These are phyloP conservation scores for Lithophane socia DNA, from an alignment of 2,888 invertebrate genomes.

Conservation along the genomic window DNA sequence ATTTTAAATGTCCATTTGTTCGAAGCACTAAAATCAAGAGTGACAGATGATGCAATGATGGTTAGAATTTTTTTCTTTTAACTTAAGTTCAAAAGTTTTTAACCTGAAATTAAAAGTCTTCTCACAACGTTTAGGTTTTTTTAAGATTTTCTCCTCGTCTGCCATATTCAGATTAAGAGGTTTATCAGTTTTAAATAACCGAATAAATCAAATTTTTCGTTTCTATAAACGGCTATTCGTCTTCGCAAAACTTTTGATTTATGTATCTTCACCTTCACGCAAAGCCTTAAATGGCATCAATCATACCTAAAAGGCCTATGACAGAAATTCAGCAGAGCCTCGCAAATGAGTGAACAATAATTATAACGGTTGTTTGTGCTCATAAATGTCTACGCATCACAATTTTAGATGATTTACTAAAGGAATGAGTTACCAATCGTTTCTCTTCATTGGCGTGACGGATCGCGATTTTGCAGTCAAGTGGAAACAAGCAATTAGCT, in stretches of 20 bases:
- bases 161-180: no score
- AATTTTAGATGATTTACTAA: conserved; percentile 52
- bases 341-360: conserved; percentile 19
- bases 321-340: conserved; percentile 5
- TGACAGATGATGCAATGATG: not conserved
- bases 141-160: no score
- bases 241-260: not conserved
- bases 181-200: no score
- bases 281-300: conserved; percentile 3
- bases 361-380: conserved; percentile 49
- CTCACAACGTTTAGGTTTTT: no score
- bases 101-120: no score
- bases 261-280: not conserved
- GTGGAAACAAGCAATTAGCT: conserved; percentile 57
- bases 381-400: conserved; percentile 38
- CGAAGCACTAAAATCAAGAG: conserved; percentile 16
- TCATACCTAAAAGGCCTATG: conserved; percentile 13
- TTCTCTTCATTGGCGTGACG: conserved; percentile 61
- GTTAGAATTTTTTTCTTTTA: not conserved
- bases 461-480: conserved; percentile 58
- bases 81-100: no score
- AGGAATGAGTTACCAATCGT: conserved; percentile 49
- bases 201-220: not conserved
- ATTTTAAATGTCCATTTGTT: not conserved
- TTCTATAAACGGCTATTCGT: not conserved